A percentile compares a stretch with the other conserved stretches of the same genome.
Evolutionary conservation across 2,888 invertebrate genomes (phyloP).

Genomic region (Thymelicus lineola): DNA sequence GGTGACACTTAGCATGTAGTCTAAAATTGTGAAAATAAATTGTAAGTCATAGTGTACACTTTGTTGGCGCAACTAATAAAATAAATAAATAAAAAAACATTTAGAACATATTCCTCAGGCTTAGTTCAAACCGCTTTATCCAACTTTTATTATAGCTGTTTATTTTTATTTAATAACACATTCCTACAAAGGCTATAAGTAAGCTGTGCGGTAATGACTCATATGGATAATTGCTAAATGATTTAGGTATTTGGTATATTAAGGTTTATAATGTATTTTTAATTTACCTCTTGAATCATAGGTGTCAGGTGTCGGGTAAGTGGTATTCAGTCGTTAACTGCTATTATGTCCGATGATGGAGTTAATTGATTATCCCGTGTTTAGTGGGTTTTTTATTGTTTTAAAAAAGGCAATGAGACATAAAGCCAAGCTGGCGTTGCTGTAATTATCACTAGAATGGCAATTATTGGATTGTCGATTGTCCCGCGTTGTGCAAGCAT

Average conservation of each 20-base stretch:
- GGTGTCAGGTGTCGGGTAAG: conserved; percentile 11
- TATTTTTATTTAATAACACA: not conserved
- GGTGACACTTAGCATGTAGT: no score
- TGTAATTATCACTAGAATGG: no score
- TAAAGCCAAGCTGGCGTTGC: no score
- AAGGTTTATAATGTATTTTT: conserved; percentile 29
- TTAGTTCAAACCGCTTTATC: not conserved
- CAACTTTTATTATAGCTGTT: not conserved
- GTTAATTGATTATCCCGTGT: conserved; percentile 13
- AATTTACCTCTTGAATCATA: conserved; percentile 15
- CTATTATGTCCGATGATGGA: conserved; percentile 15
- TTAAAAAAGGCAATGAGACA: not conserved
- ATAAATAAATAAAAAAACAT: no score
- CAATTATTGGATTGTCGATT: no score
- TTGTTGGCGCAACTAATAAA: no score
- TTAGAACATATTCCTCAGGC: no score
- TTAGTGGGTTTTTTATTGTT: not conserved
- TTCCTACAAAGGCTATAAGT: not conserved
- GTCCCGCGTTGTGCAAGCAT: no score
- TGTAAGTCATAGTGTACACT: no score
- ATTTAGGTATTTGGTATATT: conserved; percentile 22
- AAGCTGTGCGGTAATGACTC: conserved; percentile 15
- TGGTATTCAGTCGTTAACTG: conserved; percentile 1
- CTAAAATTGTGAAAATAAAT: no score
- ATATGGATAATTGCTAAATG: conserved; percentile 14